Conservation (phyloP, 2,797 vertebrate species). For the Benthosema pterotum region DNA sequence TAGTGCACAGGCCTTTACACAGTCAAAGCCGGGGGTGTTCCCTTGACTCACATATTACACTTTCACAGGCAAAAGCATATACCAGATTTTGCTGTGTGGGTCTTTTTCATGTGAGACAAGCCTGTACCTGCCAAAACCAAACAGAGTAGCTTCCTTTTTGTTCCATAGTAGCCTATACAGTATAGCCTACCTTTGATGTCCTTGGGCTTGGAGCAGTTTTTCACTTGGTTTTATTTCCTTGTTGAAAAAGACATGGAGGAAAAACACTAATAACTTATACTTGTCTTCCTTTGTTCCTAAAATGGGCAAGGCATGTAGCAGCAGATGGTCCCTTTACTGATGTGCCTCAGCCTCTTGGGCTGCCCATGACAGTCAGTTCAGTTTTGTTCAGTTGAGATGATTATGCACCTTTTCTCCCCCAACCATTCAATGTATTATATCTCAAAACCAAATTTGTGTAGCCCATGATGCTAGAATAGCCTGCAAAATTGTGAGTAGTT, state of each 20-base stretch:
- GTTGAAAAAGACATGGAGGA: conserved; percentile 38
- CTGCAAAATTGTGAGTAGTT: background rate
- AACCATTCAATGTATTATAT: too few relatives aligned
- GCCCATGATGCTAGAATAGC: background rate
- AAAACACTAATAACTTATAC: conserved; percentile 16
- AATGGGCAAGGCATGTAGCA: background rate
- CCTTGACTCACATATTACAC: too few relatives aligned
- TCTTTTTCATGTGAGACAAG: conserved; percentile 63
- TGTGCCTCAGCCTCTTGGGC: background rate
- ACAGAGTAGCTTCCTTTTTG: conserved; percentile 19
- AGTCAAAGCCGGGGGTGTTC: too few relatives aligned
- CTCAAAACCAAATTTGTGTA: background rate
- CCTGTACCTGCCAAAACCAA: conserved; percentile 59
- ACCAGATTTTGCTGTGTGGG: background rate
- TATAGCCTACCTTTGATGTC: conserved; percentile 7
- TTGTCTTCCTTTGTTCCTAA: background rate
- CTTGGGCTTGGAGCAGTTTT: conserved; percentile 41
- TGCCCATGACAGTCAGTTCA: background rate
- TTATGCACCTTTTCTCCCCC: background rate
- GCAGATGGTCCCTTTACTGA: too few relatives aligned
- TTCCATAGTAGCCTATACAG: too few relatives aligned
- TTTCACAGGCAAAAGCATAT: too few relatives aligned
- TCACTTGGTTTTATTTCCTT: conserved; percentile 44
- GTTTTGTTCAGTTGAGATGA: background rate
- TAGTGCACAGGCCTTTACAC: conserved; percentile 6